Conservation (phyloP, 2,797 vertebrate genomes). For the Phoebastria nigripes region DNA sequence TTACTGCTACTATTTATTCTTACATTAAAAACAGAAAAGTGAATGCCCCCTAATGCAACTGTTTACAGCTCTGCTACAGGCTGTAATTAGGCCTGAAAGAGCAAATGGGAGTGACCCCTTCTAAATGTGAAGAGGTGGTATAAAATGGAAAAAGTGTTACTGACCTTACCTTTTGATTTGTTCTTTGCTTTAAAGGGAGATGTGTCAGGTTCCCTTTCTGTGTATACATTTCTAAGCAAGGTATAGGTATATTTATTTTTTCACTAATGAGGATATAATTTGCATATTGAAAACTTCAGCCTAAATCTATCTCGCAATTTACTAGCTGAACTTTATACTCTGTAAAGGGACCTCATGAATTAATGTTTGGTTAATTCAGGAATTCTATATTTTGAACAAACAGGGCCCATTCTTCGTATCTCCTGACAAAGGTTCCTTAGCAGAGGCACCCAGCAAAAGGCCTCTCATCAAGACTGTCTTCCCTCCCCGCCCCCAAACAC, state of each 20-base stretch:
- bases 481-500: not conserved
- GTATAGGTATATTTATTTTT: not conserved
- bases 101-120: not conserved
- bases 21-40: not conserved
- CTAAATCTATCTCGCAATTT: not conserved
- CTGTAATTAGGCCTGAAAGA: not conserved
- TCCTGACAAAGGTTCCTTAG: not conserved
- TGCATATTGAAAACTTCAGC: not conserved
- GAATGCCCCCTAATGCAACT: not conserved
- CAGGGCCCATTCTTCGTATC: not conserved
- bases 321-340: not conserved
- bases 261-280: not conserved
- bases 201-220: rapidly evolving
- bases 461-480: not conserved
- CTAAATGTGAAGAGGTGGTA: not conserved
- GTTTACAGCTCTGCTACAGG: not conserved
- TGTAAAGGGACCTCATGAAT: not conserved
- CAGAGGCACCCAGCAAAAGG: not conserved
- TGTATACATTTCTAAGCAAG: not conserved
- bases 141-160: not conserved
- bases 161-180: not conserved
- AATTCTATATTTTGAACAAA: not conserved
- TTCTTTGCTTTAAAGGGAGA: not conserved
- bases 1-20: not conserved
- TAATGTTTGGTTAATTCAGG: not conserved